These are phyloP conservation scores for Smittia sp. DNA, from an alignment of 2,888 invertebrate species.

Conservation along the genomic window DNA sequence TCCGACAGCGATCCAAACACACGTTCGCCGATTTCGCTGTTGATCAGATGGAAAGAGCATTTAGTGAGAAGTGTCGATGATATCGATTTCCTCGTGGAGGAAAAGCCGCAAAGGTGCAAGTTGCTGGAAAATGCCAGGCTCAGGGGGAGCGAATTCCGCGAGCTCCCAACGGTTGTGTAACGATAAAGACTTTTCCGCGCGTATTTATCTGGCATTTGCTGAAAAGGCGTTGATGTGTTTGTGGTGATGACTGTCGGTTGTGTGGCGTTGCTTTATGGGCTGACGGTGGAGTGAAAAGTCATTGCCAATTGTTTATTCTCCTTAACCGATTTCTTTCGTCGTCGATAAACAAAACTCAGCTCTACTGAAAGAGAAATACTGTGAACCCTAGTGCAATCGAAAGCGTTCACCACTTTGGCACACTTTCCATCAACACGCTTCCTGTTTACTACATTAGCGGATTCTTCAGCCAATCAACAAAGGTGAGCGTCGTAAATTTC, in stretches of 20 bases:
- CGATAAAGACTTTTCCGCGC: no score
- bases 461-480: no score
- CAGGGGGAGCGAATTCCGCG: no score
- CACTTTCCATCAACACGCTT: neutral
- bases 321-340: no score
- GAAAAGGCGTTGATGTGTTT: no score
- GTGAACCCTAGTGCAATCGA: neutral
- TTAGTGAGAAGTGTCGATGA: neutral
- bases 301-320: no score
- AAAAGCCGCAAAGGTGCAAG: neutral
- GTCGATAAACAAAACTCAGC: neutral
- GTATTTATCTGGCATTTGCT: no score
- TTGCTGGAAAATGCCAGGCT: neutral
- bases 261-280: no score
- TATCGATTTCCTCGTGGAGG: neutral
- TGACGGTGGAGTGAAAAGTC: no score
- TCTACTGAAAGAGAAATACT: neutral
- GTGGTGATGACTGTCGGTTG: no score
- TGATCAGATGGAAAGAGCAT: conserved; percentile 17
- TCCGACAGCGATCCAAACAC: conserved; percentile 20
- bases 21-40: neutral
- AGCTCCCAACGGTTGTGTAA: no score
- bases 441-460: neutral
- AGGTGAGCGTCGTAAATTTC: no score
- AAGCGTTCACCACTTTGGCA: neutral